Conservation (phyloP, 2,888 invertebrate species). For the Troilus luridus region DNA sequence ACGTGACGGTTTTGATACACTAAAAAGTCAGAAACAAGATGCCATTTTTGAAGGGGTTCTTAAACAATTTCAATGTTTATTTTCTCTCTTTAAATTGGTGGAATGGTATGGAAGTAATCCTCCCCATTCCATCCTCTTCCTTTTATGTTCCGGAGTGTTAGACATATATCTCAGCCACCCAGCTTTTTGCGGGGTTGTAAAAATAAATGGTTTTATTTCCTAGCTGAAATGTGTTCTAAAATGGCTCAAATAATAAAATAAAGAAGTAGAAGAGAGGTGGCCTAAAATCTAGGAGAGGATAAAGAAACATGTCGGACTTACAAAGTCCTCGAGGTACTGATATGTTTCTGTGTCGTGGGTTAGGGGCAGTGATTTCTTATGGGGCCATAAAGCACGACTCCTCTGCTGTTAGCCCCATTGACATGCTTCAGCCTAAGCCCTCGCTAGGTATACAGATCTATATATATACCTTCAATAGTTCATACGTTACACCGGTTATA, state of each 20-base stretch:
- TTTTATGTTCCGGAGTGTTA: no score
- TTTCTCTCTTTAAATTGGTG: no score
- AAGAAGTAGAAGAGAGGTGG: not conserved
- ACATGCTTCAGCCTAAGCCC: constrained; percentile 26
- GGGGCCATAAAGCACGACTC: not conserved
- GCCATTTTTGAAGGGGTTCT: no score
- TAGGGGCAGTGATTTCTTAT: constrained; percentile 44
- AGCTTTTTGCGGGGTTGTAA: not conserved
- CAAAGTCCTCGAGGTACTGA: constrained; percentile 28
- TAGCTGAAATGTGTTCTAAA: not conserved
- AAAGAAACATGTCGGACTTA: not conserved
- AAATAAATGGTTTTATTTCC: not conserved
- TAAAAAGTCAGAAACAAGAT: no score
- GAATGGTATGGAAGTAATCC: no score
- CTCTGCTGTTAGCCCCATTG: constrained; percentile 10
- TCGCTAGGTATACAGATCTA: not conserved
- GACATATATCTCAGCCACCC: not conserved
- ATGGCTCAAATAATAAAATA: not conserved
- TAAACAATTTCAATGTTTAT: no score
- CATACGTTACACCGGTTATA: not conserved
- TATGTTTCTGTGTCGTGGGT: constrained; percentile 40
- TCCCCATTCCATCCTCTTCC: no score
- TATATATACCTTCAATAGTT: not conserved
- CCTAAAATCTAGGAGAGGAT: not conserved
- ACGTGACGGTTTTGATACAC: no score